Percentiles rank a stretch among this genome's conserved stretches.
Conservation (phyloP, 1,140 invertebrate genomes). For the Leptinotarsa lineolata region DNA sequence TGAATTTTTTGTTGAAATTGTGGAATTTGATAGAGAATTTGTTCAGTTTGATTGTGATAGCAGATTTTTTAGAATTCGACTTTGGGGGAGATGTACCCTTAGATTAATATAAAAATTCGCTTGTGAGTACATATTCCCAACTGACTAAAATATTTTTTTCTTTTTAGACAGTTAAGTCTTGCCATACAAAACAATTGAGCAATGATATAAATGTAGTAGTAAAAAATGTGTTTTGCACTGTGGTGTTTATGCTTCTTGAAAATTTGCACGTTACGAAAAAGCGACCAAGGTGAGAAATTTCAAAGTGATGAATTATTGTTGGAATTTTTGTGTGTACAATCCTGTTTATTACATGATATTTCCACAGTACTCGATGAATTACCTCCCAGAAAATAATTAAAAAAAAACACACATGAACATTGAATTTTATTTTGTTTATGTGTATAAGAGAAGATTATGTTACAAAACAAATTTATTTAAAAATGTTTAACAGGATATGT, state of each 20-base stretch:
- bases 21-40: too few relatives aligned
- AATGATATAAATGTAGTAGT: constrained; percentile 18
- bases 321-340: constrained; percentile 20
- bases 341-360: constrained; percentile 31
- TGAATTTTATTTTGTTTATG: constrained; percentile 24
- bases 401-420: constrained; percentile 24
- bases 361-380: constrained; percentile 30
- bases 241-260: constrained; percentile 26
- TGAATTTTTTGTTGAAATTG: too few relatives aligned
- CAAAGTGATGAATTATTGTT: not conserved
- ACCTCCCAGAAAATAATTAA: constrained; percentile 32
- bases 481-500: constrained; percentile 25
- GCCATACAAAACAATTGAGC: constrained; percentile 19
- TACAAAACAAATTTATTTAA: constrained; percentile 24
- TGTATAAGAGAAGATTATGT: constrained; percentile 20
- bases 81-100: too few relatives aligned
- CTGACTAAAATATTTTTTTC: constrained; percentile 41
- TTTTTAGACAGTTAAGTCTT: constrained; percentile 42
- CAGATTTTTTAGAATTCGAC: too few relatives aligned
- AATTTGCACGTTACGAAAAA: constrained; percentile 27
- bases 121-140: not conserved
- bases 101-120: not conserved
- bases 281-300: not conserved
- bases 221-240: constrained; percentile 31
- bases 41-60: too few relatives aligned